A percentile compares a stretch with the other conserved stretches of the same genome.
phyloP scores from a whole-genome alignment of 1,140 invertebrate species.

The Acromyrmex echinatior region DNA sequence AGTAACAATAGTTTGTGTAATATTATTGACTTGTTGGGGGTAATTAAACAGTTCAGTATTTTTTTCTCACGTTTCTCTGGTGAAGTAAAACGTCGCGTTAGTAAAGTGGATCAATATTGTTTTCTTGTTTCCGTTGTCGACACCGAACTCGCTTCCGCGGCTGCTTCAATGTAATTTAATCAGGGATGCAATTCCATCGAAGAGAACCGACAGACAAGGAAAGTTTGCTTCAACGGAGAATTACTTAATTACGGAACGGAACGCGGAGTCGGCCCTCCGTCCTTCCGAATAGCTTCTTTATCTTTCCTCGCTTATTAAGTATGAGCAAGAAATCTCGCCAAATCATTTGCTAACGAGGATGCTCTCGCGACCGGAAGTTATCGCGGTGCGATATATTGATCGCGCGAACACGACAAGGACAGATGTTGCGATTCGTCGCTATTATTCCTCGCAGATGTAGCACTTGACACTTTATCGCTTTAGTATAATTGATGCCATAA shows the following conservation, averaged over 20 bases:
- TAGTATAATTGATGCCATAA: constrained; percentile 48
- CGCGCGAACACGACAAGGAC: constrained; percentile 14
- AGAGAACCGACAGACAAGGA: constrained; percentile 49
- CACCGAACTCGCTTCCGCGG: constrained; percentile 38
- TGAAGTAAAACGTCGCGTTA: constrained; percentile 26
- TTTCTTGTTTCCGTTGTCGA: constrained; percentile 56
- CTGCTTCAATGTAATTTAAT: constrained; percentile 56
- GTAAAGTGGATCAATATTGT: constrained; percentile 55
- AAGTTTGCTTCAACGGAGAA: constrained; percentile 42
- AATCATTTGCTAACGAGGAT: background rate
- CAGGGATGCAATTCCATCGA: constrained; percentile 58
- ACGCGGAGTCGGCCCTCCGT: background rate
- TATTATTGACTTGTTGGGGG: background rate
- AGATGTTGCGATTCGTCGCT: constrained; percentile 12
- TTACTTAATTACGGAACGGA: constrained; percentile 57
- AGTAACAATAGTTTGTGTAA: background rate
- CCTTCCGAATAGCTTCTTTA: background rate
- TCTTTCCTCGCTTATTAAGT: constrained; percentile 31
- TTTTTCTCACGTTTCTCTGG: constrained; percentile 9
- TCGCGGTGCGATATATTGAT: background rate
- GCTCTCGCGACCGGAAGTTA: background rate
- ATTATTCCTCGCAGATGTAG: constrained; percentile 39
- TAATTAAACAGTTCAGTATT: constrained; percentile 19
- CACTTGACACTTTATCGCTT: constrained; percentile 30
- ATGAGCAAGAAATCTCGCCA: constrained; percentile 15